phyloP scores from a whole-genome alignment of 2,888 invertebrate genomes.

The Polietes domitor region DNA sequence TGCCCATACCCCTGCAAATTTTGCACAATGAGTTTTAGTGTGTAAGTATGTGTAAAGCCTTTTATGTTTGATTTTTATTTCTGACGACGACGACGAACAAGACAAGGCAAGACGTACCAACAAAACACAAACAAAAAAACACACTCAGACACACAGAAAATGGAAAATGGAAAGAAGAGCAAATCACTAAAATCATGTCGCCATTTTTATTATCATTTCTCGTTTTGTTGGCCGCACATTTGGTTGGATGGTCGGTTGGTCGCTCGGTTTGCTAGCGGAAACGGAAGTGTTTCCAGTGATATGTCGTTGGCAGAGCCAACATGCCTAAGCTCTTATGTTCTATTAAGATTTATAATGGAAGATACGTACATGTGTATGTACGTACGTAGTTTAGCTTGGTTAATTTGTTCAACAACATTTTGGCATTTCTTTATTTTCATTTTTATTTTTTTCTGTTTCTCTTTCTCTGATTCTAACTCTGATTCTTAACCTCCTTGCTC shows the following conservation, averaged over 20 bases:
- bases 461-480: not conserved
- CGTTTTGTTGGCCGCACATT: not conserved
- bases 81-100: not conserved
- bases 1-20: not conserved
- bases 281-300: conserved; percentile 18
- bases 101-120: too few relatives aligned
- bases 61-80: conserved; percentile 30
- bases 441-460: not conserved
- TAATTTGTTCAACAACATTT: conserved; percentile 36
- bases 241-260: conserved; percentile 13
- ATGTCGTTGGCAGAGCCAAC: conserved; percentile 55
- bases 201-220: conserved; percentile 58
- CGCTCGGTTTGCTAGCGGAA: conserved; percentile 2
- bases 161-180: not conserved
- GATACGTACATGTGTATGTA: too few relatives aligned
- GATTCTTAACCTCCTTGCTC: not conserved
- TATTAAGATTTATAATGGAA: conserved; percentile 49
- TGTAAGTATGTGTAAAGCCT: conserved; percentile 30
- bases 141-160: not conserved
- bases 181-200: conserved; percentile 52
- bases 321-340: conserved; percentile 56
- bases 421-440: not conserved
- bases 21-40: conserved; percentile 3
- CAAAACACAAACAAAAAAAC: not conserved
- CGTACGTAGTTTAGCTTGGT: conserved; percentile 29